Evolutionary conservation across 1,140 invertebrate genomes (phyloP).

Genomic region (Caerostris darwini): DNA sequence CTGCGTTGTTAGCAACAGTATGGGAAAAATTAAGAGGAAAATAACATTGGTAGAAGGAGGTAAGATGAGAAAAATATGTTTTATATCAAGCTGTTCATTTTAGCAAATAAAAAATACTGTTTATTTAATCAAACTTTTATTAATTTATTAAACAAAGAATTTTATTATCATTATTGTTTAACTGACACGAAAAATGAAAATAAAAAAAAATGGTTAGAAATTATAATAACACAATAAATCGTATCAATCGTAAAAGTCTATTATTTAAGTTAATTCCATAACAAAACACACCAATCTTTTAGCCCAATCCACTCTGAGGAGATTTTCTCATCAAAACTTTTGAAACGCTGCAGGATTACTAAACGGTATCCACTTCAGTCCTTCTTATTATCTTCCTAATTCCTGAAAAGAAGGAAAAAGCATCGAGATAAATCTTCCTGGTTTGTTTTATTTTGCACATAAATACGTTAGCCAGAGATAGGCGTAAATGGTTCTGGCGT

Average conservation of each 20-base stretch:
- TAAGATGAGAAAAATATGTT: slow-evolving; percentile 78
- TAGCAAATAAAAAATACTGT: no score
- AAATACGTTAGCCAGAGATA: neutral
- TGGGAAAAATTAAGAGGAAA: slow-evolving; percentile 83
- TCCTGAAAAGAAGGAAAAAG: neutral
- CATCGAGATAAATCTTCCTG: neutral
- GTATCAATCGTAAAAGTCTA: neutral
- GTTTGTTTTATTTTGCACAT: slow-evolving; percentile 15
- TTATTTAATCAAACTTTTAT: no score
- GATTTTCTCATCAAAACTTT: neutral
- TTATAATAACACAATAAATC: no score
- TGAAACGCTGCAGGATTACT: slow-evolving; percentile 6
- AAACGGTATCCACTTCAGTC: neutral
- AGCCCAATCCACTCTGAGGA: neutral
- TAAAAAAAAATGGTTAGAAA: no score
- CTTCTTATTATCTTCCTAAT: neutral
- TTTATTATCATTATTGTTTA: no score
- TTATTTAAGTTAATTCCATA: neutral
- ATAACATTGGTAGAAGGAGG: slow-evolving; percentile 83
- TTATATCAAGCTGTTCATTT: neutral
- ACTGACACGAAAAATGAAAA: no score
- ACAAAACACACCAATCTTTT: neutral
- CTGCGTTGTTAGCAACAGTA: slow-evolving; percentile 83
- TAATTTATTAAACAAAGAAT: no score
- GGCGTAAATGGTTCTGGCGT: slow-evolving; percentile 17